Base-by-base conservation (phyloP, 2,888 invertebrate species). In the Epirrita christyi region DNA sequence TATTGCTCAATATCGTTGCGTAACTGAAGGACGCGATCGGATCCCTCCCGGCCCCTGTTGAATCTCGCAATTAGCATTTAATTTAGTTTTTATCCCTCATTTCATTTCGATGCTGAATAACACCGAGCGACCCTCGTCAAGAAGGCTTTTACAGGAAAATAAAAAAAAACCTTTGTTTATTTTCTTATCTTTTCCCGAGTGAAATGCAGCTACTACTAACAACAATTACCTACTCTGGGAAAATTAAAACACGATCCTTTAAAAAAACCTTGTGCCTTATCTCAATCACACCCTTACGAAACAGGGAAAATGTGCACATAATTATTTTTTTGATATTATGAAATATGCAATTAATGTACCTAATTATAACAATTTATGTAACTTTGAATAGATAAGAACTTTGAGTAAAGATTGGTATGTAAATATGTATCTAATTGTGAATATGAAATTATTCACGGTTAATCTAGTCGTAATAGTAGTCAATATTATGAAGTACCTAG, bases 1-100 rank as follows among this genome's bases (percentile, higher is more conserved):
- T 79, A 80, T 76, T 77, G 75, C 75, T 79, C 75, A 78, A 78
- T 75, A 78, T 70, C 72, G 75, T 73, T 70, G 72, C 73, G 74
- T 69, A 73, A 72, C 76, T 67, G 71, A 75, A 71, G 72, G 73
- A 68, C 67, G 67, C 75, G 71, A 74, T 75, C 73, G 73, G 72
- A 73, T 78, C 76, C 73, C 68, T 70, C 71, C 68, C 70, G 71
- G 73, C 74, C 71, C 70, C 67, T 67, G 74, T 75, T 73, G 80
- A 82, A 83, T 81, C 84, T 83, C 80, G 81, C 85, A 86, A 86
- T 86, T 86, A 86, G 84, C 86, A 85, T 86, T 85, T 85, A 85
- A 85, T 86, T 86, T 83, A 85, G 83, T 86, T 85, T 83, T 86
- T 86, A 86, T 85, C 83, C 84, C 80, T 81, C 82, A 83, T 85